Conservation (phyloP, 2,113 vertebrate species). For the Naja naja region DNA sequence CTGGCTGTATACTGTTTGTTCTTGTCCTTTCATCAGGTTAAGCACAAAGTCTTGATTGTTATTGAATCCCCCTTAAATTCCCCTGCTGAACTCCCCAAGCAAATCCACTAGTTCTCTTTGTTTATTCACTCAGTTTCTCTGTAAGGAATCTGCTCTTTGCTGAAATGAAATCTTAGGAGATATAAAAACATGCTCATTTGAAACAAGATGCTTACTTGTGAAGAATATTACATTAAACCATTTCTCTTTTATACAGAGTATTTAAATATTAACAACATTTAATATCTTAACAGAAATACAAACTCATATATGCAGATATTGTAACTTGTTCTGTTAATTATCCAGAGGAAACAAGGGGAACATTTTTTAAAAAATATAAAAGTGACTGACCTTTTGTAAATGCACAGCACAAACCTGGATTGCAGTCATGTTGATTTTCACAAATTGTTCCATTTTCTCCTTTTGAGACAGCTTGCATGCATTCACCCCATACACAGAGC, state of each 20-base stretch:
- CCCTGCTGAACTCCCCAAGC: neutral
- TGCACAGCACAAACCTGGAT: conserved; percentile 83
- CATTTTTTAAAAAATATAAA: neutral
- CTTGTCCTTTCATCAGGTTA: neutral
- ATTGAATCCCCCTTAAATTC: neutral
- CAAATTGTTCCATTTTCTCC: conserved; percentile 89
- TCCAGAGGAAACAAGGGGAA: neutral
- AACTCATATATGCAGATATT: neutral
- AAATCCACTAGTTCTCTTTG: neutral
- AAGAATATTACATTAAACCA: neutral
- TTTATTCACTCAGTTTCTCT: neutral
- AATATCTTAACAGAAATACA: neutral
- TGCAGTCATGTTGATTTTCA: conserved; percentile 83
- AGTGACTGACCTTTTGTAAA: conserved; percentile 79
- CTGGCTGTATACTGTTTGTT: neutral
- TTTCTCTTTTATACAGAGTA: neutral
- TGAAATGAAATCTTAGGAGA: neutral
- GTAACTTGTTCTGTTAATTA: neutral
- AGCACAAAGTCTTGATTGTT: neutral
- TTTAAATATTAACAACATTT: neutral
- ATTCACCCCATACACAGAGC: conserved; percentile 89
- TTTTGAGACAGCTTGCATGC: conserved; percentile 69
- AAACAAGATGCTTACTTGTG: neutral
- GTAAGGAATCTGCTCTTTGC: neutral
- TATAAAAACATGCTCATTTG: neutral